Evolutionary conservation across 2,113 vertebrate genomes (phyloP).

Genomic region (human (Homo sapiens)): DNA sequence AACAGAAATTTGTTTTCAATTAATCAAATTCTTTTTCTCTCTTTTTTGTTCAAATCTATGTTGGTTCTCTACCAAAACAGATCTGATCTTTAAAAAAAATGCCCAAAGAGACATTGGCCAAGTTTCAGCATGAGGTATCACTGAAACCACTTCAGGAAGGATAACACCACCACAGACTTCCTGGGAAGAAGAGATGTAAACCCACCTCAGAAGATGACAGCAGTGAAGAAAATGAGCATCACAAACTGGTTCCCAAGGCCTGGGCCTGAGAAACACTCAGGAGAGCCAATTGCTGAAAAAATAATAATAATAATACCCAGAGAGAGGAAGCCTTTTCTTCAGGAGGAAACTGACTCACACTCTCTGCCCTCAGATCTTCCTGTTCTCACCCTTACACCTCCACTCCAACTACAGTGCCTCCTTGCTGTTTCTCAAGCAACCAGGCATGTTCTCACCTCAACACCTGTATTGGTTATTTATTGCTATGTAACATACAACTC

Average conservation of each 20-base stretch:
- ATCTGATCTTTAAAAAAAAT: constrained; percentile 8
- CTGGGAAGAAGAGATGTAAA: constrained; percentile 43
- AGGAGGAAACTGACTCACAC: constrained; percentile 50
- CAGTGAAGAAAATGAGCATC: constrained; percentile 24
- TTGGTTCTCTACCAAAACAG: constrained; percentile 52
- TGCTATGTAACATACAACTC: not conserved
- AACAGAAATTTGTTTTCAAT: not conserved
- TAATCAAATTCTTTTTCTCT: not conserved
- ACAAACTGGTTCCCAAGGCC: constrained; percentile 60
- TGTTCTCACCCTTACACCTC: not conserved
- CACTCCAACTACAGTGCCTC: not conserved
- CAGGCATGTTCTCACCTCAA: not conserved
- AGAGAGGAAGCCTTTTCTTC: constrained; percentile 30
- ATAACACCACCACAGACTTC: constrained; percentile 60
- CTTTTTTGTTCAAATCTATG: not conserved
- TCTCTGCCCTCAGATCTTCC: not conserved
- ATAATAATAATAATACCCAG: constrained; percentile 40
- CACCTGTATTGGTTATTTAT: not conserved
- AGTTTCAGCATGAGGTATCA: constrained; percentile 48
- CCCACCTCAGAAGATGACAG: constrained; percentile 57
- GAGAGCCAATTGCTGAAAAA: constrained; percentile 52
- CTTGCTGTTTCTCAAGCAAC: not conserved
- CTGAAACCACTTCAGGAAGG: constrained; percentile 74
- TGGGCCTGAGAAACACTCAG: constrained; percentile 64
- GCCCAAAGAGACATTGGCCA: constrained; percentile 26